Evolutionary conservation across 2,113 vertebrate genomes (phyloP).

Genomic region (Syngnathus scovelli): DNA sequence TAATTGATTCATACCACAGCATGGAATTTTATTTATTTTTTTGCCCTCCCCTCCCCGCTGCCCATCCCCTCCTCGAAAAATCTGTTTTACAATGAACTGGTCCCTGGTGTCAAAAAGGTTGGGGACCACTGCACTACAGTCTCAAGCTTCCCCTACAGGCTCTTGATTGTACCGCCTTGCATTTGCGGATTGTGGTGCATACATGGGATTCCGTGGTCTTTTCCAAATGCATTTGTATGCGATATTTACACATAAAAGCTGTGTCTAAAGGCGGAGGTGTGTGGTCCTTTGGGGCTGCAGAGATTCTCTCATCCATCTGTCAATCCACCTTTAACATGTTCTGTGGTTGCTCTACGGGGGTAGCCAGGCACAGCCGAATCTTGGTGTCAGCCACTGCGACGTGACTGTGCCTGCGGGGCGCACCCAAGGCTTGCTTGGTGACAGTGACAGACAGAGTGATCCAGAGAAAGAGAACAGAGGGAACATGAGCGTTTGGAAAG

Average conservation of each 20-base stretch:
- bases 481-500: slow-evolving; percentile 32
- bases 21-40: too few relatives aligned
- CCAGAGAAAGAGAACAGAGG: slow-evolving; percentile 44
- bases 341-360: slow-evolving; percentile 62
- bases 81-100: too few relatives aligned
- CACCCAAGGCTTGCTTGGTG: slow-evolving; percentile 48
- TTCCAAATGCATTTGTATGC: slow-evolving; percentile 6
- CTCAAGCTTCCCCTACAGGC: neutral
- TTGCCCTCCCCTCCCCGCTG: too few relatives aligned
- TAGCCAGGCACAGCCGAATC: slow-evolving; percentile 63
- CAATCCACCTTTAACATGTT: slow-evolving; percentile 66
- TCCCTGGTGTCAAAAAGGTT: too few relatives aligned
- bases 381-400: slow-evolving; percentile 57
- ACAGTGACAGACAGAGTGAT: slow-evolving; percentile 64
- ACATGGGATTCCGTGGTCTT: slow-evolving; percentile 18
- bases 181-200: neutral
- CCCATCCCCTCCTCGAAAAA: too few relatives aligned
- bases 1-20: too few relatives aligned
- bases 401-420: slow-evolving; percentile 62
- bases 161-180: neutral
- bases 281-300: slow-evolving; percentile 40
- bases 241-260: slow-evolving; percentile 23
- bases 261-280: slow-evolving; percentile 45
- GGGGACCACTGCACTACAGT: neutral
- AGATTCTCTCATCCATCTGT: slow-evolving; percentile 60